Conservation (phyloP, 2,113 vertebrate genomes). For the Lepus europaeus region DNA sequence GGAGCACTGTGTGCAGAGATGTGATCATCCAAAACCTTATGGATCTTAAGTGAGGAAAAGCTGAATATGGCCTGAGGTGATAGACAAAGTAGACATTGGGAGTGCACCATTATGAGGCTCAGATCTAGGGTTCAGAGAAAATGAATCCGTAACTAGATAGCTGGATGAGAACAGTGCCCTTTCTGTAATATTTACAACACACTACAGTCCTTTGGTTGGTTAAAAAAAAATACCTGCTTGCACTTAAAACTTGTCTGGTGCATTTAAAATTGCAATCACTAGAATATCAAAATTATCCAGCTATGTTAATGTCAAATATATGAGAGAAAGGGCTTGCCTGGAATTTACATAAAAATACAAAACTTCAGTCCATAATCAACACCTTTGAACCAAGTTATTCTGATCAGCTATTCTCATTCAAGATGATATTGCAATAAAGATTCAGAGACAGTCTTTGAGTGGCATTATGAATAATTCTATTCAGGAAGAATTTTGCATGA, state of each 20-base stretch:
- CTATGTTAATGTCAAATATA: conserved; percentile 69
- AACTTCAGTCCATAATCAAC: conserved; percentile 72
- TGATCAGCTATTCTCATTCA: conserved; percentile 80
- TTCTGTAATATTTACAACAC: conserved; percentile 49
- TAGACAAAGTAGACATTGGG: background rate
- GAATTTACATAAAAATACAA: conserved; percentile 84
- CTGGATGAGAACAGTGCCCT: background rate
- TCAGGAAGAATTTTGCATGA: conserved; percentile 79
- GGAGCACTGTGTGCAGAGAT: background rate
- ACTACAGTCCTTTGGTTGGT: conserved; percentile 44
- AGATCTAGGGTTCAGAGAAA: conserved; percentile 50
- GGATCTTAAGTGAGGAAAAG: conserved; percentile 56
- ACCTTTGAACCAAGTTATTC: conserved; percentile 83
- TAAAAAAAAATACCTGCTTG: conserved; percentile 66
- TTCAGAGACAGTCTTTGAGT: conserved; percentile 77
- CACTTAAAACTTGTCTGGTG: conserved; percentile 42
- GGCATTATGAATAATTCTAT: conserved; percentile 77
- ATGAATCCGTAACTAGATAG: background rate
- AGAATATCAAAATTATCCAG: conserved; percentile 74
- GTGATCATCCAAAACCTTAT: conserved; percentile 19
- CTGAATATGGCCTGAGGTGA: conserved; percentile 26
- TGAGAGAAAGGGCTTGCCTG: conserved; percentile 46
- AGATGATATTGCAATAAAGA: conserved; percentile 76
- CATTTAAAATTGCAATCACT: conserved; percentile 68
- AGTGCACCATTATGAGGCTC: background rate